These are phyloP conservation scores for Potamarius usumacintae DNA, from an alignment of 2,113 vertebrate species.

Conservation along the genomic window DNA sequence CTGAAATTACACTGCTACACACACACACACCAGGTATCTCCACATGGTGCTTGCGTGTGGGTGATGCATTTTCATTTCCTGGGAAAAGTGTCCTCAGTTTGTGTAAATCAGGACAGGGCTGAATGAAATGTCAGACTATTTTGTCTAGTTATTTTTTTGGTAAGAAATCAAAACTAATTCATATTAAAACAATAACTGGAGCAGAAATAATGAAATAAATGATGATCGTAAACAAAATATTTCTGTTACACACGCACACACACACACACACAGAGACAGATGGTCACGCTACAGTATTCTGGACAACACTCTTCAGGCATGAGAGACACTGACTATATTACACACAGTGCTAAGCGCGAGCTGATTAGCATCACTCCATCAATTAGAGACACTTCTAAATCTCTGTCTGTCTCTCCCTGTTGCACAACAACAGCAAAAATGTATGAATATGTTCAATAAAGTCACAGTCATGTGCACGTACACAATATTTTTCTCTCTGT, in stretches of 20 bases:
- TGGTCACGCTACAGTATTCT: not conserved
- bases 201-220: not conserved
- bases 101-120: not conserved
- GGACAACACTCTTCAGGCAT: not conserved
- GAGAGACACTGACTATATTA: not conserved
- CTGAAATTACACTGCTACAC: not conserved
- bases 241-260: not conserved
- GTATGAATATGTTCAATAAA: not conserved
- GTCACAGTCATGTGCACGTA: not conserved
- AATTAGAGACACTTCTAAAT: too few relatives aligned
- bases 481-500: conserved; percentile 35
- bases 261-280: not conserved
- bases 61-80: not conserved
- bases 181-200: not conserved
- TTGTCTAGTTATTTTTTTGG: too few relatives aligned
- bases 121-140: not conserved
- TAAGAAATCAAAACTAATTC: not conserved
- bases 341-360: not conserved
- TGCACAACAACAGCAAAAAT: not conserved
- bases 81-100: not conserved
- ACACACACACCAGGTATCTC: not conserved
- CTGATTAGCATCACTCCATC: not conserved
- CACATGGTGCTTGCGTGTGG: not conserved
- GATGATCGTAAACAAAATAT: not conserved
- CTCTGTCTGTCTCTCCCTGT: not conserved